These are phyloP conservation scores for Calliphora vicina DNA, from an alignment of 1,140 invertebrate genomes.

Conservation along the genomic window DNA sequence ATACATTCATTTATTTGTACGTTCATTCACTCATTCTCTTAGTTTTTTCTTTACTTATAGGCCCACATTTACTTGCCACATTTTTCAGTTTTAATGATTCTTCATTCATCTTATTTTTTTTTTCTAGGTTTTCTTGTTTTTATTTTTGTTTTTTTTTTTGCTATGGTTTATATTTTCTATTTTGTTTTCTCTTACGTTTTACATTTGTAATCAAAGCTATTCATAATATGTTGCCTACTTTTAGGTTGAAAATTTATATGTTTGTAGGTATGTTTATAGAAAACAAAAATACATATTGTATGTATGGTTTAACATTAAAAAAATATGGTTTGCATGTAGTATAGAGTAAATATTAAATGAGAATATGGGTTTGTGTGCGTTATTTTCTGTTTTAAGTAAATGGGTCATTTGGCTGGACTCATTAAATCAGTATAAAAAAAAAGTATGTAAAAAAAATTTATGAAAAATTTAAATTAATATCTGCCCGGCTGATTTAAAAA, in stretches of 20 bases:
- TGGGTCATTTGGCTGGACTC: conserved; percentile 5
- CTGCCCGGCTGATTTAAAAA: neutral
- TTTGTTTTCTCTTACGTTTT: neutral
- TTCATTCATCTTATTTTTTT: conserved; percentile 2
- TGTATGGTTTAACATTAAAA: neutral
- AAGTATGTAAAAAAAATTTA: no score
- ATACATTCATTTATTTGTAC: neutral
- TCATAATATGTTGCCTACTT: conserved; percentile 16
- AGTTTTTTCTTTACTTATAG: neutral
- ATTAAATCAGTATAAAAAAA: neutral
- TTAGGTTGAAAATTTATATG: neutral
- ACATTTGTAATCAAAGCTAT: neutral
- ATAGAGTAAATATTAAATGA: neutral
- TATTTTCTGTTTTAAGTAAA: neutral
- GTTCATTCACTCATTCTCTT: neutral
- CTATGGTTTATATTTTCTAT: neutral
- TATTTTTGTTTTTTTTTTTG: neutral
- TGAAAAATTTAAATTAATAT: no score
- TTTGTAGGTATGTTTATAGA: no score
- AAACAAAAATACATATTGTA: neutral
- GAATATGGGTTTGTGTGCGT: neutral
- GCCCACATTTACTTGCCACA: neutral
- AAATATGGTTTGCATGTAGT: neutral
- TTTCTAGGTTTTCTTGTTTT: neutral
- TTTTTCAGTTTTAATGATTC: conserved; percentile 14